These are phyloP conservation scores for Pachyrhynchus sulphureomaculatus DNA, from an alignment of 1,140 invertebrate species.

Conservation along the genomic window DNA sequence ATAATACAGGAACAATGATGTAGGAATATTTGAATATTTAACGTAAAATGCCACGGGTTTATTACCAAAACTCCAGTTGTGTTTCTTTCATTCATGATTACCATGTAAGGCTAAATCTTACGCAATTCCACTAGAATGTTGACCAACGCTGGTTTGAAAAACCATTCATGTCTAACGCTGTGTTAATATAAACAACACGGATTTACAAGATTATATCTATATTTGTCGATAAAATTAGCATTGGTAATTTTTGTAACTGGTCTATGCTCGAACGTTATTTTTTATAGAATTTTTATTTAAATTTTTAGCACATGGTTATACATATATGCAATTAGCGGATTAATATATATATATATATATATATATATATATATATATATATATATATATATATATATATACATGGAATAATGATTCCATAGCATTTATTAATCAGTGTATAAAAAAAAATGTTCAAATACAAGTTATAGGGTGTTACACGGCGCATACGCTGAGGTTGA, in stretches of 20 bases:
- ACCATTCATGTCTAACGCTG: slow-evolving; percentile 23
- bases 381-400: no score
- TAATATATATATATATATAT: no score
- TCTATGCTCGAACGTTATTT: slow-evolving; percentile 5
- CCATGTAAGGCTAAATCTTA: slow-evolving; percentile 22
- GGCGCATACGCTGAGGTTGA: no score
- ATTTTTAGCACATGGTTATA: neutral
- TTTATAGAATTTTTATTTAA: slow-evolving; percentile 6
- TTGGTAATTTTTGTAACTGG: slow-evolving; percentile 18
- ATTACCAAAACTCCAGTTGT: neutral
- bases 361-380: no score
- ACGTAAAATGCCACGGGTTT: neutral
- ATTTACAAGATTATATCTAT: slow-evolving; percentile 25
- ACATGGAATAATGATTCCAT: no score
- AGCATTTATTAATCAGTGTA: no score
- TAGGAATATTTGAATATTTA: no score
- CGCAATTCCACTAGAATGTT: slow-evolving; percentile 22
- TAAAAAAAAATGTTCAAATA: no score
- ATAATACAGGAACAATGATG: no score
- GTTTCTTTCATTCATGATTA: slow-evolving; percentile 8
- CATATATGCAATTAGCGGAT: no score
- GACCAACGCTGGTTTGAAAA: slow-evolving; percentile 10
- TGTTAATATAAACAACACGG: slow-evolving; percentile 16
- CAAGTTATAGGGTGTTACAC: no score
- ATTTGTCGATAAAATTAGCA: slow-evolving; percentile 22